Conservation (phyloP, 1,140 invertebrate species). For the Sinonovacula constricta region DNA sequence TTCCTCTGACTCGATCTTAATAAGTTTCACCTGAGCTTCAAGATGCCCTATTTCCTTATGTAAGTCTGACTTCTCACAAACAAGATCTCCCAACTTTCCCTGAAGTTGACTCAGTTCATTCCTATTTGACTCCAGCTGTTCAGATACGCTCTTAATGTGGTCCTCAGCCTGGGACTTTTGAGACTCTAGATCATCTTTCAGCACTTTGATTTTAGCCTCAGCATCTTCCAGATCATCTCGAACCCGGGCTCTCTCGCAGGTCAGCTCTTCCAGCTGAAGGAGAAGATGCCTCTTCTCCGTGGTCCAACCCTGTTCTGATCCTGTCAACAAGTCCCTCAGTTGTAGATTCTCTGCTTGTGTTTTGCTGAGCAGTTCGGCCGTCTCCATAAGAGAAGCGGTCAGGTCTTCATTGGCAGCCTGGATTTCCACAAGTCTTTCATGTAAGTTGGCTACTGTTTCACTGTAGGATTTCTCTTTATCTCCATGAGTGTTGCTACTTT, state of each 20-base stretch:
- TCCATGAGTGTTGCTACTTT: background rate
- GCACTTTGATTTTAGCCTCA: conserved; percentile 11
- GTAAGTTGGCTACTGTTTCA: conserved; percentile 33
- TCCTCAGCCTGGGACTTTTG: conserved; percentile 23
- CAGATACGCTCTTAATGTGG: conserved; percentile 15
- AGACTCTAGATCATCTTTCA: conserved; percentile 17
- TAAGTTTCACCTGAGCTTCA: conserved; percentile 39
- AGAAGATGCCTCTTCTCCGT: conserved; percentile 33
- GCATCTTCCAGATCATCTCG: conserved; percentile 26
- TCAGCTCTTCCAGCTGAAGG: conserved; percentile 35
- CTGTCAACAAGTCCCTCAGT: conserved; percentile 21
- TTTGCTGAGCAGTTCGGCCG: conserved; percentile 15
- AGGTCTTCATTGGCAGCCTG: conserved; percentile 45
- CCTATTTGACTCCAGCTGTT: conserved; percentile 23
- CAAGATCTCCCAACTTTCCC: conserved; percentile 43
- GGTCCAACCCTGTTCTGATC: conserved; percentile 24
- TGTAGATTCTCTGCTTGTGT: conserved; percentile 31
- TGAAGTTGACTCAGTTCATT: conserved; percentile 33
- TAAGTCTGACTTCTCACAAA: conserved; percentile 46
- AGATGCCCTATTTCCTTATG: conserved; percentile 31
- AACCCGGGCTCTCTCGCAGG: conserved; percentile 25
- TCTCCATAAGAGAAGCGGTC: conserved; percentile 28
- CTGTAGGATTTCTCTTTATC: conserved; percentile 12
- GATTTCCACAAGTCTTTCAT: conserved; percentile 41
- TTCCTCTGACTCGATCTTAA: conserved; percentile 31